Conservation (phyloP, 2,113 vertebrate genomes). For the Platichthys stellatus region DNA sequence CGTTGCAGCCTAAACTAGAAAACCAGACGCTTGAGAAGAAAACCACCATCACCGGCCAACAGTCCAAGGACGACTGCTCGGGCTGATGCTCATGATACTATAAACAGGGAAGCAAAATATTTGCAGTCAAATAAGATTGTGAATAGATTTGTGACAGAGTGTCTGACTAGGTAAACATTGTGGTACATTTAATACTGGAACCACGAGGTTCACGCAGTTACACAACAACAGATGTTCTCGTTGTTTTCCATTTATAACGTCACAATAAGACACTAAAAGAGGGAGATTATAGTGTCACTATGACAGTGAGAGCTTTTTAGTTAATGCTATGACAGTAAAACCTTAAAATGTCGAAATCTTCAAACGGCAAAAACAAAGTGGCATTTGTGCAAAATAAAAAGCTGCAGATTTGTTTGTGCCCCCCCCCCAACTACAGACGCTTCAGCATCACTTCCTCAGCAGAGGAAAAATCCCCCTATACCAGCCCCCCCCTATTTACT, state of each 20-base stretch:
- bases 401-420: slow-evolving; percentile 15
- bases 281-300: not conserved
- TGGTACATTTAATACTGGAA: not conserved
- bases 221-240: not conserved
- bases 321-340: not conserved
- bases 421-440: slow-evolving; percentile 28
- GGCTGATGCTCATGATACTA: slow-evolving; percentile 47
- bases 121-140: slow-evolving; percentile 34
- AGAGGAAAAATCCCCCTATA: slow-evolving; percentile 25
- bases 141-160: slow-evolving; percentile 14
- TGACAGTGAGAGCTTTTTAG: not conserved
- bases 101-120: slow-evolving; percentile 59
- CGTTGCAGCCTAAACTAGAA: slow-evolving; percentile 36
- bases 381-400: slow-evolving; percentile 14
- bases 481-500: slow-evolving; percentile 50
- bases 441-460: slow-evolving; percentile 53
- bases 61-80: slow-evolving; percentile 29
- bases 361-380: not conserved
- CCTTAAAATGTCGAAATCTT: slow-evolving; percentile 22
- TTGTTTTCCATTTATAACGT: not conserved
- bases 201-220: not conserved
- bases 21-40: slow-evolving; percentile 29
- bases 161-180: slow-evolving; percentile 1
- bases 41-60: slow-evolving; percentile 14
- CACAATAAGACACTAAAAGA: not conserved